Evolutionary conservation across 2,888 invertebrate genomes (phyloP).

Genomic region (Phlogophora meticulosa): DNA sequence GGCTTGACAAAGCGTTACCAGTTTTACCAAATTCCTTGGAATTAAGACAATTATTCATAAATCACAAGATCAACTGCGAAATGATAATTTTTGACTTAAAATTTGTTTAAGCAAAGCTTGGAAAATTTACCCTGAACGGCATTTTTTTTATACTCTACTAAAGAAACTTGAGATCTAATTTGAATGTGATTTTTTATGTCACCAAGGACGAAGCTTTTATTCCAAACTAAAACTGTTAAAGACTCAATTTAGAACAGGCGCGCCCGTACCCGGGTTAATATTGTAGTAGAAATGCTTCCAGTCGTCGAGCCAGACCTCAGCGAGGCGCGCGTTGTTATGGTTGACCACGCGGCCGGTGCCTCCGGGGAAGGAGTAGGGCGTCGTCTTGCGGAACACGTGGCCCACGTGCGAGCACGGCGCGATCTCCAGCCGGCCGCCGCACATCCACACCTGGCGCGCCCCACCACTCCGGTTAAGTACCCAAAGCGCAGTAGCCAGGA

Average conservation of each 20-base stretch:
- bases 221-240: conserved; percentile 1
- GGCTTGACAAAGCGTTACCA: conserved; percentile 8
- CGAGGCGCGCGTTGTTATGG: conserved; percentile 99
- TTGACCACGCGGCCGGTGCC: conserved; percentile 99
- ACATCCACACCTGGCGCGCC: conserved; percentile 97
- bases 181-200: no score
- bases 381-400: conserved; percentile 99
- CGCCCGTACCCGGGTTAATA: conserved; percentile 97
- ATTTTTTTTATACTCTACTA: not conserved
- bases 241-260: conserved; percentile 46
- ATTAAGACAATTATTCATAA: not conserved
- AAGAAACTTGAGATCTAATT: not conserved
- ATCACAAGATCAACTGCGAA: not conserved
- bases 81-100: not conserved
- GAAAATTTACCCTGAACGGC: not conserved
- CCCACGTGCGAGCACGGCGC: conserved; percentile 98
- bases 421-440: conserved; percentile 98
- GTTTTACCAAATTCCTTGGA: not conserved
- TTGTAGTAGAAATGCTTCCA: conserved; percentile 99
- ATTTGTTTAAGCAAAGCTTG: conserved; percentile 24
- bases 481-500: conserved; percentile 60
- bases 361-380: conserved; percentile 99
- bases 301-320: conserved; percentile 99
- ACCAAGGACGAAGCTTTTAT: no score
- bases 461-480: conserved; percentile 62